These are phyloP conservation scores for Gallinago media DNA, from an alignment of 2,113 vertebrate genomes.

Conservation along the genomic window DNA sequence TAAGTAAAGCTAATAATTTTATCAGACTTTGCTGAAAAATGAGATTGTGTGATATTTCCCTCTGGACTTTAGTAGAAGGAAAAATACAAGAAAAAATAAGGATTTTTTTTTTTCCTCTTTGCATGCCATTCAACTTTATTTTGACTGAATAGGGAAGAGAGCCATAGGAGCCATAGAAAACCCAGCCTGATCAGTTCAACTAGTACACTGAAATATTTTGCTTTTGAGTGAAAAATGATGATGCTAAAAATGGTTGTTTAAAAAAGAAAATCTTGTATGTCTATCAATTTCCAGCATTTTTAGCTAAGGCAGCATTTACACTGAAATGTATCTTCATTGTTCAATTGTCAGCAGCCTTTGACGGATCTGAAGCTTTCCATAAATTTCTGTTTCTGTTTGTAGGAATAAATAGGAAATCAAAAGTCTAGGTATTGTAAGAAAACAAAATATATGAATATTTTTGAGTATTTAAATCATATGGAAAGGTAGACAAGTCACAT, in stretches of 20 bases:
- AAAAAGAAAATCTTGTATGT: not conserved
- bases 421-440: not conserved
- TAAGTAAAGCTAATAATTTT: not conserved
- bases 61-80: not conserved
- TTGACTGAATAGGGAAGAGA: not conserved
- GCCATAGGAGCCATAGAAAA: not conserved
- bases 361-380: not conserved
- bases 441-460: conserved; percentile 5
- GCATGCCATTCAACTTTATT: not conserved
- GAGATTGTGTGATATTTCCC: not conserved
- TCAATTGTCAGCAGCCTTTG: not conserved
- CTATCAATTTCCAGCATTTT: not conserved
- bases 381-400: not conserved
- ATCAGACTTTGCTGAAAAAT: not conserved
- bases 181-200: not conserved
- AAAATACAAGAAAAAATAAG: not conserved
- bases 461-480: not conserved
- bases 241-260: not conserved
- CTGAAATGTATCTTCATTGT: not conserved
- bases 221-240: not conserved
- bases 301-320: not conserved
- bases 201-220: not conserved
- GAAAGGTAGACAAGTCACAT: not conserved
- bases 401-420: not conserved
- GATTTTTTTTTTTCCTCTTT: not conserved